Base-by-base conservation (phyloP, 1,140 invertebrate species). In the Berghia stephanieae region DNA sequence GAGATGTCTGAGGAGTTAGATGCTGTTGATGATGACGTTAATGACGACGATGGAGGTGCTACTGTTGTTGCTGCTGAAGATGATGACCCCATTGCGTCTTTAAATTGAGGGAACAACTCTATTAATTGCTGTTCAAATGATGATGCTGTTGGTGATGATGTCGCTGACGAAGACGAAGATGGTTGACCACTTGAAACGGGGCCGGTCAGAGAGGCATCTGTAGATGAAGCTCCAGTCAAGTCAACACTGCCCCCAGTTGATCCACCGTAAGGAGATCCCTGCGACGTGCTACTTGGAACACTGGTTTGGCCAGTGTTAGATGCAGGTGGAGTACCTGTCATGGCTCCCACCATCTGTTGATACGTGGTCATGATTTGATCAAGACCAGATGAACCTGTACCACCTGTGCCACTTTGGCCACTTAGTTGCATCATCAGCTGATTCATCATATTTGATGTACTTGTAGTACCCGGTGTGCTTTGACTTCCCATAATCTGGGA, bases 41-140 rank as follows among this genome's bases (percentile, higher is more conserved):
- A 18, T n/a, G 27, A 10, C 10, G 71, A 21, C 10, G 52, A 2
- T 38, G 31, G 4, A 1, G 52, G 10, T 21, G 52, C 31, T 5
- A 18, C 27, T 2, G 71, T 52, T 10, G 71, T 3, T 16, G 13
- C n/a, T 5, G 49, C 6, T 57, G 71, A 36, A 6, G 46, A 21
- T 6, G 69, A n/a, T 4, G 16, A 6, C 13, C 18, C 68, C 6
- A 21, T 52, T 31, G 3, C 6, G 71, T 38, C 60, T 13, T 60
- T 55, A 31, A 74, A 74, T 43, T 74, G 71, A 8, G 71, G 71
- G 71, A 74, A 74, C 8, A 57, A 74, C 27, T 27, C 24, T 34
- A 43, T 43, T 27, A 74, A 44, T 31, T 74, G 71, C 18, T 74
- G 24, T 27, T 74, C 71, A n/a, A 57, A 57, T 6, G 44, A 44